Evolutionary conservation across 2,888 invertebrate genomes (phyloP).

Genomic region (Lochmaea crataegi): DNA sequence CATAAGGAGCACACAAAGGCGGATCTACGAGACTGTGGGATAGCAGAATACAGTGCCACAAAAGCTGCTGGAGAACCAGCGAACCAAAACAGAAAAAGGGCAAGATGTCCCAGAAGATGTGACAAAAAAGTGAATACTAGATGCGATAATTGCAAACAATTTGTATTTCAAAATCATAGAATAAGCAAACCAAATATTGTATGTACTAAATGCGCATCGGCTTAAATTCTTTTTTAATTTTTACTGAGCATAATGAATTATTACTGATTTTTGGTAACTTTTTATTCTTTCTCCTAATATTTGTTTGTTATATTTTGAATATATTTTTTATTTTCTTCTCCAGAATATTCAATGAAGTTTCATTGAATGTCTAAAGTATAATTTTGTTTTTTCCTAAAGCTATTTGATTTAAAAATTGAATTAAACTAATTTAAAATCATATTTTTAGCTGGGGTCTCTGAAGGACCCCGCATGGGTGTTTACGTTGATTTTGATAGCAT

Average conservation of each 20-base stretch:
- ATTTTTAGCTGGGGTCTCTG: conserved; percentile 1
- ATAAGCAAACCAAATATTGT: conserved; percentile 20
- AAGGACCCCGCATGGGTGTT: not conserved
- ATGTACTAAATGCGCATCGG: conserved; percentile 15
- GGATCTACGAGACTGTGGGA: conserved; percentile 30
- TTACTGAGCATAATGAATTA: conserved; percentile 10
- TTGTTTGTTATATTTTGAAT: not conserved
- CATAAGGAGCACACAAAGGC: no score
- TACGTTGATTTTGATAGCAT: no score
- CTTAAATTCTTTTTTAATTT: conserved; percentile 9
- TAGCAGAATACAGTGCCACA: no score
- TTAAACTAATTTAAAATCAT: not conserved
- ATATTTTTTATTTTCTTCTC: not conserved
- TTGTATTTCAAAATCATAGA: conserved; percentile 27
- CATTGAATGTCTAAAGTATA: conserved; percentile 1
- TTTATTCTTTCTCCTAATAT: not conserved
- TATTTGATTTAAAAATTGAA: not conserved
- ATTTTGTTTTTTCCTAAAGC: not conserved
- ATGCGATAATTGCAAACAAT: conserved; percentile 28
- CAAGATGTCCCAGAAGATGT: conserved; percentile 30
- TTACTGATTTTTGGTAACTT: not conserved
- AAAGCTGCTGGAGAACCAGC: no score
- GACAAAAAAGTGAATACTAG: not conserved
- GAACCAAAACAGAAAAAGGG: conserved; percentile 27
- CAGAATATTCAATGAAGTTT: not conserved